Conservation (phyloP, 2,888 invertebrate genomes). For the Schrankia costaestrigalis region DNA sequence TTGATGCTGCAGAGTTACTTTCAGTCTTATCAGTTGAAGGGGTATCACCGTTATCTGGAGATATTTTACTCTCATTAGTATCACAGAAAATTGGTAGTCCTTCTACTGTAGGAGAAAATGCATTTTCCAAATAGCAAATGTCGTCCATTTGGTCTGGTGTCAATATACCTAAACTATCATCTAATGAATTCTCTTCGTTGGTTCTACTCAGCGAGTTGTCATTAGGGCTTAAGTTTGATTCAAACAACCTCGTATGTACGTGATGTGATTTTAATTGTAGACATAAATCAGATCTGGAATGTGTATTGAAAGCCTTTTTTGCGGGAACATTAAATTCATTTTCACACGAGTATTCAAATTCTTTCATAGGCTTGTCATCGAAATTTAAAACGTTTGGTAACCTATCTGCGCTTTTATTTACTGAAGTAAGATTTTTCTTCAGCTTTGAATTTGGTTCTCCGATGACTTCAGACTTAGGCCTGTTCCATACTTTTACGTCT, state of each 20-base stretch:
- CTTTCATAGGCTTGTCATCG: slow-evolving; percentile 71
- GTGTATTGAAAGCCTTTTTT: slow-evolving; percentile 62
- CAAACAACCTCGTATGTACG: slow-evolving; percentile 53
- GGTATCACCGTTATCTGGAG: slow-evolving; percentile 75
- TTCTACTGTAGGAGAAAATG: slow-evolving; percentile 84
- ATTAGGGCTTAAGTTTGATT: slow-evolving; percentile 68
- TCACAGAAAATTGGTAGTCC: slow-evolving; percentile 78
- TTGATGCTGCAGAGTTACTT: slow-evolving; percentile 74
- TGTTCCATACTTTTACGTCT: slow-evolving; percentile 46
- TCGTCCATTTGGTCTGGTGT: slow-evolving; percentile 94
- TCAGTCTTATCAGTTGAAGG: slow-evolving; percentile 81
- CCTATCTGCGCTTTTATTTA: slow-evolving; percentile 59
- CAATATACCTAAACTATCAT: slow-evolving; percentile 92
- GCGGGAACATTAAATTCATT: slow-evolving; percentile 54
- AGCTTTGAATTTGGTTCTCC: slow-evolving; percentile 35
- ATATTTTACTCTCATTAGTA: slow-evolving; percentile 64
- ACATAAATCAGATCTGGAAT: slow-evolving; percentile 72
- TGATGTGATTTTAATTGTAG: slow-evolving; percentile 70
- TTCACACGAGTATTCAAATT: slow-evolving; percentile 76
- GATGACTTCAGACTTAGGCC: slow-evolving; percentile 40
- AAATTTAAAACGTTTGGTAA: slow-evolving; percentile 70
- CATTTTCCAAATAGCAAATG: slow-evolving; percentile 82
- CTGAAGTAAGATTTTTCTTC: slow-evolving; percentile 41
- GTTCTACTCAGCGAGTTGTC: slow-evolving; percentile 70
- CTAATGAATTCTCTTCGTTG: slow-evolving; percentile 90